These are phyloP conservation scores for Lochmaea capreae DNA, from an alignment of 2,888 invertebrate genomes.

Conservation along the genomic window DNA sequence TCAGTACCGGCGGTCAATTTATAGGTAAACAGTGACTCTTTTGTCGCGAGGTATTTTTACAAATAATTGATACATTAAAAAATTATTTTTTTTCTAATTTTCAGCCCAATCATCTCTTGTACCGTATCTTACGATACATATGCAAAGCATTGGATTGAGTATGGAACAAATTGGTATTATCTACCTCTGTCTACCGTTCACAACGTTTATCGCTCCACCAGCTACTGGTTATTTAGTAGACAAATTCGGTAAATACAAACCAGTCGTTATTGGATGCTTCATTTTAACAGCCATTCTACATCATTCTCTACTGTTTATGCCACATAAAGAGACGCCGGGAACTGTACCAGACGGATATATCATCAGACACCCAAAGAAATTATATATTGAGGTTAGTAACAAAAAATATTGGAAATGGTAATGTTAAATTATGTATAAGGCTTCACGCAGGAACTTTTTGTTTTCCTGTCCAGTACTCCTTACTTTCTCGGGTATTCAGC, in stretches of 20 bases:
- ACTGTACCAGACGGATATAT: constrained; percentile 81
- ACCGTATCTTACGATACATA: constrained; percentile 90
- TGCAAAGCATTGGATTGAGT: constrained; percentile 89
- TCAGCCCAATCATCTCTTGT: constrained; percentile 84
- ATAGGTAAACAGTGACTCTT: too few relatives aligned
- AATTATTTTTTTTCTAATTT: constrained; percentile 52
- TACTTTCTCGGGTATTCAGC: too few relatives aligned
- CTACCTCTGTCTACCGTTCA: constrained; percentile 86
- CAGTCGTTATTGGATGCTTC: constrained; percentile 82
- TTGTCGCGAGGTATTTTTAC: too few relatives aligned
- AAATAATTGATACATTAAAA: not conserved
- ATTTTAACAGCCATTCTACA: constrained; percentile 83
- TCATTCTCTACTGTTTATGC: constrained; percentile 82
- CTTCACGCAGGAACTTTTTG: too few relatives aligned
- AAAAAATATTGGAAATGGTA: too few relatives aligned
- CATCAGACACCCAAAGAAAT: constrained; percentile 76
- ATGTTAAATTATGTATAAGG: too few relatives aligned
- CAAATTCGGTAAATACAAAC: constrained; percentile 87
- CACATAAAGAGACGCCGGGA: constrained; percentile 82
- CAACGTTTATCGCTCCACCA: constrained; percentile 87
- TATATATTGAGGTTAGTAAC: constrained; percentile 74
- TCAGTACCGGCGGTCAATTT: too few relatives aligned
- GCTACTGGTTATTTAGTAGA: constrained; percentile 88
- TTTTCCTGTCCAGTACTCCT: too few relatives aligned
- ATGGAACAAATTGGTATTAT: constrained; percentile 89